Conservation (phyloP, 2,113 vertebrate species). For the Piprites chloris region DNA sequence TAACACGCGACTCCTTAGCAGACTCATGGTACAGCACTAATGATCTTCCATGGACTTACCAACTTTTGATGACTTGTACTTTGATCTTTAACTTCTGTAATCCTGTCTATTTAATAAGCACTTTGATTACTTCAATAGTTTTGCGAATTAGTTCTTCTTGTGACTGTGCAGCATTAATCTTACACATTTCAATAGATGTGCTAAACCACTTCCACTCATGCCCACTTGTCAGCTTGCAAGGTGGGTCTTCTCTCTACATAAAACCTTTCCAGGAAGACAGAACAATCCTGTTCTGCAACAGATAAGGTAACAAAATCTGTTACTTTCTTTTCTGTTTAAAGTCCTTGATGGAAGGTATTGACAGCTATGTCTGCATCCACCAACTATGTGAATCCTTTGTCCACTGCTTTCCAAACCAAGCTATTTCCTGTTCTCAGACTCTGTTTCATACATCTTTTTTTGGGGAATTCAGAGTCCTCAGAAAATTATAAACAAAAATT, state of each 20-base stretch:
- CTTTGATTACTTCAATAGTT: background rate
- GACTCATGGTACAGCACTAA: background rate
- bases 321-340: background rate
- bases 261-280: background rate
- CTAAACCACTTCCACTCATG: background rate
- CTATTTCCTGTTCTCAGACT: background rate
- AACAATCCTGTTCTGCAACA: background rate
- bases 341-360: background rate
- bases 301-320: background rate
- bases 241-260: background rate
- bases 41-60: background rate
- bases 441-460: background rate
- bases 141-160: background rate
- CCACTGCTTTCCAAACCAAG: background rate
- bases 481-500: background rate
- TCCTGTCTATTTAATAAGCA: background rate
- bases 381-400: background rate
- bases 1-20: background rate
- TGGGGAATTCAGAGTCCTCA: background rate
- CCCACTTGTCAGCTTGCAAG: background rate
- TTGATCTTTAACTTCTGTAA: background rate
- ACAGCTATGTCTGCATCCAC: background rate
- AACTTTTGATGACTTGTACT: background rate
- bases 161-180: background rate
- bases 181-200: background rate